Percentiles rank a stretch among this genome's conserved stretches.
Evolutionary conservation across 2,797 vertebrate species (phyloP).

Genomic region (Pogonophryne albipinna): DNA sequence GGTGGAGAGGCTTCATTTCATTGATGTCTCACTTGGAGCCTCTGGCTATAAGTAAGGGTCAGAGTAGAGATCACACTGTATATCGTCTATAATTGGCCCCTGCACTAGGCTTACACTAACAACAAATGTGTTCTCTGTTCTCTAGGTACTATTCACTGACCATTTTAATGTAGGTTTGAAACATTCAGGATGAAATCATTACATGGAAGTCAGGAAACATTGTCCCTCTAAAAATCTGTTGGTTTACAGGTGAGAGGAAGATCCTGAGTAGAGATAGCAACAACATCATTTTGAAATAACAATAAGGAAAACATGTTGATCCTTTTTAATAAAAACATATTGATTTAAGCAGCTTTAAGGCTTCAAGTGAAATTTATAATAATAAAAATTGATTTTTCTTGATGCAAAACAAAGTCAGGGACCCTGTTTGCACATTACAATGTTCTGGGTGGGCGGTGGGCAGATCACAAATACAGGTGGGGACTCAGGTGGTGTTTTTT

Average conservation of each 20-base stretch:
- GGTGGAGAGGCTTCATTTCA: slow-evolving; percentile 1
- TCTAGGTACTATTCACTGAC: too few species aligned
- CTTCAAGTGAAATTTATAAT: background rate
- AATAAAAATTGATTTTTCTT: background rate
- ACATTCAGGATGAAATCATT: background rate
- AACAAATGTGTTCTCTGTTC: too few species aligned
- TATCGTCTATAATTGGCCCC: slow-evolving; percentile 8
- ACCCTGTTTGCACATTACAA: slow-evolving; percentile 4
- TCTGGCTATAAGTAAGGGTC: background rate
- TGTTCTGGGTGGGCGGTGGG: background rate
- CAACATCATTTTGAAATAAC: background rate
- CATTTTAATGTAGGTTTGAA: background rate
- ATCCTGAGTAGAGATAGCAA: background rate
- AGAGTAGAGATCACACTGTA: slow-evolving; percentile 1
- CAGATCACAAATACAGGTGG: slow-evolving; percentile 4
- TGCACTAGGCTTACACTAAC: background rate
- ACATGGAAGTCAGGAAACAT: background rate
- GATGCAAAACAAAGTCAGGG: background rate
- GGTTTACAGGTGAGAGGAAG: background rate
- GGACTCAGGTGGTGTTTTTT: background rate
- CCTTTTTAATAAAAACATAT: background rate
- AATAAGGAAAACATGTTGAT: slow-evolving; percentile 3
- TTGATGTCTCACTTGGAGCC: background rate
- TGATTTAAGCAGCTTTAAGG: background rate
- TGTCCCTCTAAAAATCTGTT: background rate